Conservation (phyloP, 2,888 invertebrate genomes). For the Stenodera caucasica region DNA sequence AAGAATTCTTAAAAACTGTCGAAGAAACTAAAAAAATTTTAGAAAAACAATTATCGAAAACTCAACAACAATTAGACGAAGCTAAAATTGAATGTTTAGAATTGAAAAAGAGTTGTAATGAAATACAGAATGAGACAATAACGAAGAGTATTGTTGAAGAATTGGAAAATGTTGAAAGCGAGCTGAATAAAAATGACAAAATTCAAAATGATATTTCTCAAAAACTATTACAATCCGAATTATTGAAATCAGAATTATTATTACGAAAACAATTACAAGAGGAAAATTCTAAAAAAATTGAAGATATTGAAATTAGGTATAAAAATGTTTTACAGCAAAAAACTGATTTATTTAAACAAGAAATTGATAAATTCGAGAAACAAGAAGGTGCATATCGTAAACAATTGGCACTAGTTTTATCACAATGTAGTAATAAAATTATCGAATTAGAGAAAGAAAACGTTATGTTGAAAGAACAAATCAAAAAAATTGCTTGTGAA, state of each 20-base stretch:
- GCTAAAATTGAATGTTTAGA: constrained; percentile 20
- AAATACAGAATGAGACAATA: constrained; percentile 25
- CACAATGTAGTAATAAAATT: constrained; percentile 40
- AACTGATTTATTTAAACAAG: constrained; percentile 34
- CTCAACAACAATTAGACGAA: constrained; percentile 23
- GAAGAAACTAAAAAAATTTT: constrained; percentile 16
- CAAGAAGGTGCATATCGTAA: constrained; percentile 41
- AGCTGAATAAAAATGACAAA: constrained; percentile 23
- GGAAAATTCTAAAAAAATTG: constrained; percentile 40
- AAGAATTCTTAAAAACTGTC: constrained; percentile 5
- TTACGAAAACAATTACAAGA: constrained; percentile 42
- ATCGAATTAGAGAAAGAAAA: constrained; percentile 38
- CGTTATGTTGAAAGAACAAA: constrained; percentile 28
- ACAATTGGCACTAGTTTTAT: constrained; percentile 38
- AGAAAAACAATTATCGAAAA: constrained; percentile 16
- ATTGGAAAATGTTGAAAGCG: constrained; percentile 30
- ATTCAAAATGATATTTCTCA: constrained; percentile 22
- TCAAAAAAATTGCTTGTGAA: constrained; percentile 29
- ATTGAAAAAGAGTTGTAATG: constrained; percentile 28
- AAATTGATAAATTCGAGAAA: constrained; percentile 37
- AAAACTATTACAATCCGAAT: constrained; percentile 31
- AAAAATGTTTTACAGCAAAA: constrained; percentile 34
- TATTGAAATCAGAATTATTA: constrained; percentile 39
- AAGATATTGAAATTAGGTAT: constrained; percentile 43
- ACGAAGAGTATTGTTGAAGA: constrained; percentile 29